phyloP scores from a whole-genome alignment of 2,797 vertebrate species.

The Harpagifer antarcticus region DNA sequence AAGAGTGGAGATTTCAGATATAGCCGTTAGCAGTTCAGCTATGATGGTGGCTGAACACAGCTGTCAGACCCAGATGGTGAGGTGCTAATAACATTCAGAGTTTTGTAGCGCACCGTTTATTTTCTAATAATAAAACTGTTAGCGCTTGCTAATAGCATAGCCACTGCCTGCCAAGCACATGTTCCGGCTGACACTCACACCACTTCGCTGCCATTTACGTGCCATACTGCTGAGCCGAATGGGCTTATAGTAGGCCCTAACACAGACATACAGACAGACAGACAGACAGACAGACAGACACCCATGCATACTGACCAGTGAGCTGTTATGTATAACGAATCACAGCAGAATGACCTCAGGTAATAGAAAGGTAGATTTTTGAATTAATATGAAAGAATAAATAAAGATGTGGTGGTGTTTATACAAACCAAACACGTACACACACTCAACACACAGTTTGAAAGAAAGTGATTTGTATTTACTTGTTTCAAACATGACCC shows the following conservation, averaged over 20 bases:
- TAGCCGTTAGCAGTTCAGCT: constrained; percentile 76
- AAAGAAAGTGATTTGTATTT: not conserved
- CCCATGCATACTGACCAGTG: constrained; percentile 34
- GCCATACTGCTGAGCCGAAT: constrained; percentile 59
- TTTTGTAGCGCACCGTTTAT: constrained; percentile 83
- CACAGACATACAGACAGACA: not conserved
- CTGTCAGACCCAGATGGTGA: constrained; percentile 83
- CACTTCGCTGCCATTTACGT: constrained; percentile 70
- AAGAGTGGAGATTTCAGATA: constrained; percentile 71
- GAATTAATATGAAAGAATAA: constrained; percentile 36
- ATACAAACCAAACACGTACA: constrained; percentile 20
- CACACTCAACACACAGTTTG: not conserved
- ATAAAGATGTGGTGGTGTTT: constrained; percentile 14
- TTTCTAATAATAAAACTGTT: constrained; percentile 88
- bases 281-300: not conserved
- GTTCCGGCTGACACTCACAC: constrained; percentile 73
- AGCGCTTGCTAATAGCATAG: constrained; percentile 82
- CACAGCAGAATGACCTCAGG: constrained; percentile 53
- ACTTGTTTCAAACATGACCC: constrained; percentile 14
- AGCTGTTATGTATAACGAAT: constrained; percentile 49
- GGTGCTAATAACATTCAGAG: constrained; percentile 84
- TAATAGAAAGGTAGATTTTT: constrained; percentile 45
- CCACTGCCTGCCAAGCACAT: constrained; percentile 75
- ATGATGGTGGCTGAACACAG: constrained; percentile 80
- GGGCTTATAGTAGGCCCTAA: constrained; percentile 52